A percentile compares a stretch with the other conserved stretches of the same genome.
Evolutionary conservation across 2,113 vertebrate genomes (phyloP).

Genomic region (Passer montanus): DNA sequence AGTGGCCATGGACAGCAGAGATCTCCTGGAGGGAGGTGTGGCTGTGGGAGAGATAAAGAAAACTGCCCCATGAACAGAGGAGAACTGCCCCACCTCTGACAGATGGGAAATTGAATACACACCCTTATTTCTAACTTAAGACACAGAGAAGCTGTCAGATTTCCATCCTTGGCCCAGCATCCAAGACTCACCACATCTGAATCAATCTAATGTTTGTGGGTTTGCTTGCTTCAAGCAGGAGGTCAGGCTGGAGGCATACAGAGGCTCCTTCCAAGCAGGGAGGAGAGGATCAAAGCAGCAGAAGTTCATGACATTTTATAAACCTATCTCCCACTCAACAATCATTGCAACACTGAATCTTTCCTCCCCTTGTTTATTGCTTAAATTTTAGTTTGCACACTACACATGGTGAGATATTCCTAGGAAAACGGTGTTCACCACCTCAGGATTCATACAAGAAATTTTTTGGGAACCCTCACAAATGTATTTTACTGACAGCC

Average conservation of each 20-base stretch:
- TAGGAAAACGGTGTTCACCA: not conserved
- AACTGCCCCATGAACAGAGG: not conserved
- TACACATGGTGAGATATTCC: not conserved
- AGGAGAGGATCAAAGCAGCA: not conserved
- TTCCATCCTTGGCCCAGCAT: not conserved
- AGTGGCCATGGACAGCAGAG: not conserved
- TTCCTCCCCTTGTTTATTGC: not conserved
- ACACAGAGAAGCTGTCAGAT: not conserved
- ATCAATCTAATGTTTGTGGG: not conserved
- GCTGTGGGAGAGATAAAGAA: not conserved
- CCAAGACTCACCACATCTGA: not conserved
- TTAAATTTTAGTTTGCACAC: not conserved
- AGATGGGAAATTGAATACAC: fast-evolving
- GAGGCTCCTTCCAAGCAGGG: not conserved
- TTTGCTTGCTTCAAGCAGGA: not conserved
- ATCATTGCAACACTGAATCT: not conserved
- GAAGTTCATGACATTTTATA: not conserved
- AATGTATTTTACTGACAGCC: not conserved
- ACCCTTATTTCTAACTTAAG: not conserved
- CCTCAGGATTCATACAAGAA: not conserved
- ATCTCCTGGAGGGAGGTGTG: too few species aligned
- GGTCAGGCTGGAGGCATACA: not conserved
- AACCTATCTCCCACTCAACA: not conserved
- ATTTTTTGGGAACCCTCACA: not conserved
- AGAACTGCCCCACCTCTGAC: not conserved